Evolutionary conservation across 2,113 vertebrate species (phyloP), one percentile per base, ranked within the genome.

Genomic region (Tautogolabrus adspersus): DNA sequence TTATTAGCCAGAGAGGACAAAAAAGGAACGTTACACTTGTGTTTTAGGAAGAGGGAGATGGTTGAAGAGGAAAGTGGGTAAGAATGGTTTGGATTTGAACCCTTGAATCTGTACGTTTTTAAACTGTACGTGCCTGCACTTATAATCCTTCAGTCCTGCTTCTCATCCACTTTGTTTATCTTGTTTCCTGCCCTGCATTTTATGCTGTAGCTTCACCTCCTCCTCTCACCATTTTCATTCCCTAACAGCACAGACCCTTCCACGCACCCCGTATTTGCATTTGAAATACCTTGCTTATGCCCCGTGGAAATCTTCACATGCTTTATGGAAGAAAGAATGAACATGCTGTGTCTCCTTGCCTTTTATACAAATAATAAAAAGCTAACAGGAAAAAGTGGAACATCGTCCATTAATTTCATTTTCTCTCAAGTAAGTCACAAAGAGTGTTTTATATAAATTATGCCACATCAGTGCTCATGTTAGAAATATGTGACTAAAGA

Each of bases 261-360:
- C 52, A 72, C 52, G 0, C 62, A 21, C 40, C 55, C 44, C 65
- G 18, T 21, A 75, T 79, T 82, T 72, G 62, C 58, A 72, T 30
- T 47, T 66, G 75, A 67, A 68, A 75, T 61, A 66, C 51, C 61
- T 34, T 62, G 21, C 18, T 2, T 30, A n/a, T 81, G 42, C 37
- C 57, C 61, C 22, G 18, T 46, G 56, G 62, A 54, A 56, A 72
- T n/a, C 3, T 59, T 52, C 57, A 49, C 30, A 26, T 6, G 23
- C 30, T 69, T 13, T 37, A 26, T 26, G n/a, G 11, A 44, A 21
- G 23, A 59, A 15, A 30, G 51, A 4, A 19, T 18, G 22, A 10
- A 37, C 8, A 16, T 37, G 49, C 62, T 5, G 9, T 30, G 6
- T 42, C 38, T 46, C 42, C 26, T 13, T 26, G 18, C 6, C 15